Percentiles rank a stretch among this genome's conserved stretches.
phyloP scores from a whole-genome alignment of 2,888 invertebrate species.

The Piscicola geometra region DNA sequence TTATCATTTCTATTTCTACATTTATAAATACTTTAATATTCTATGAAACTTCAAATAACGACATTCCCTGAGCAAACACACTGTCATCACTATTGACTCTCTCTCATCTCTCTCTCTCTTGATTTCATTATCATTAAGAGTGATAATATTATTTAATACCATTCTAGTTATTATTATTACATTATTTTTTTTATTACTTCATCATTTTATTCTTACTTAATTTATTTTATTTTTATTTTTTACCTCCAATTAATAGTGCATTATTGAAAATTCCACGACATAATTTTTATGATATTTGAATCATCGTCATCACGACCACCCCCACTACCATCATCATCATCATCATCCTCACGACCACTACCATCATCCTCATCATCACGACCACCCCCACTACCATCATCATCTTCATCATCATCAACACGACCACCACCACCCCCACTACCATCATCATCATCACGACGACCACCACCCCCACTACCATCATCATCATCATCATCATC shows the following conservation, averaged over 20 bases:
- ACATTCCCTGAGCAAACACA: no score
- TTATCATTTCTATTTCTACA: no score
- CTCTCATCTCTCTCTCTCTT: neutral
- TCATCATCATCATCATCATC: slow-evolving; percentile 34
- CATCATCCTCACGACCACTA: slow-evolving; percentile 13
- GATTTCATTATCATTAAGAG: neutral
- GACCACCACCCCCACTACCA: slow-evolving; percentile 21
- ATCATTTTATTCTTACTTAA: neutral
- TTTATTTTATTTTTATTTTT: neutral
- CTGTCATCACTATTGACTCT: no score
- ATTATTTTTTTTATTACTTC: neutral
- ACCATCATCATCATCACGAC: slow-evolving; percentile 17
- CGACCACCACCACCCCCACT: neutral
- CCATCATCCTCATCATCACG: slow-evolving; percentile 1
- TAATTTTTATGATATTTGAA: neutral
- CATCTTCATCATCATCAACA: slow-evolving; percentile 22
- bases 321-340: neutral
- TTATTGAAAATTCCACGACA: no score
- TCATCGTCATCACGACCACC: slow-evolving; percentile 13
- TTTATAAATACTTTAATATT: no score
- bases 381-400: neutral
- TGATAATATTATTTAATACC: neutral
- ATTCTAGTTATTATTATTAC: neutral
- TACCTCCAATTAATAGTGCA: neutral
- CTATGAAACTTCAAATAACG: no score